phyloP scores from a whole-genome alignment of 2,113 vertebrate species.

The Clarias batrachus region DNA sequence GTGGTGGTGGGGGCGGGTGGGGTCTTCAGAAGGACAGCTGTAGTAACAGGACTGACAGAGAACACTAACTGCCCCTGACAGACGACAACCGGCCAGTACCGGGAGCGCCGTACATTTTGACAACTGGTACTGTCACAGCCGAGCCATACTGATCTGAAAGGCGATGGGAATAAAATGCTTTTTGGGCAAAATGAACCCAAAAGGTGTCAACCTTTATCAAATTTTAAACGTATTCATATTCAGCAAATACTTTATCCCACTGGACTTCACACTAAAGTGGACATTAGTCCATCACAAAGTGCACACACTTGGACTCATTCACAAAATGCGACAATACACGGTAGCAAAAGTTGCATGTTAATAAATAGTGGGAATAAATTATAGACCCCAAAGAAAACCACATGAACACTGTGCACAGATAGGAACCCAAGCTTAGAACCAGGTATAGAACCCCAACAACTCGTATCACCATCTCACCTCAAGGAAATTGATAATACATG shows the following conservation, averaged over 20 bases:
- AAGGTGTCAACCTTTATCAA: background rate
- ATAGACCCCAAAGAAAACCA: background rate
- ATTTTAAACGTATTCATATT: background rate
- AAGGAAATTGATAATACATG: background rate
- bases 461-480: background rate
- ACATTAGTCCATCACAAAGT: background rate
- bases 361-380: background rate
- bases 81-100: conserved; percentile 25
- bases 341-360: background rate
- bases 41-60: conserved; percentile 42
- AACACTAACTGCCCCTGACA: conserved; percentile 28
- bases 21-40: conserved; percentile 42
- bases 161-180: background rate
- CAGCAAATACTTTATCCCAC: background rate
- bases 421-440: background rate
- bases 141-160: background rate
- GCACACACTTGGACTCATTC: background rate
- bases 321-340: background rate
- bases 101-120: conserved; percentile 9
- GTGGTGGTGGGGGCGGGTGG: conserved; percentile 10
- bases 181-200: background rate
- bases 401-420: background rate
- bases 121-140: conserved; percentile 37
- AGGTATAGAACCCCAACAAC: background rate
- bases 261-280: background rate